phyloP scores from a whole-genome alignment of 2,888 invertebrate genomes.

The Plagodis pulveraria region DNA sequence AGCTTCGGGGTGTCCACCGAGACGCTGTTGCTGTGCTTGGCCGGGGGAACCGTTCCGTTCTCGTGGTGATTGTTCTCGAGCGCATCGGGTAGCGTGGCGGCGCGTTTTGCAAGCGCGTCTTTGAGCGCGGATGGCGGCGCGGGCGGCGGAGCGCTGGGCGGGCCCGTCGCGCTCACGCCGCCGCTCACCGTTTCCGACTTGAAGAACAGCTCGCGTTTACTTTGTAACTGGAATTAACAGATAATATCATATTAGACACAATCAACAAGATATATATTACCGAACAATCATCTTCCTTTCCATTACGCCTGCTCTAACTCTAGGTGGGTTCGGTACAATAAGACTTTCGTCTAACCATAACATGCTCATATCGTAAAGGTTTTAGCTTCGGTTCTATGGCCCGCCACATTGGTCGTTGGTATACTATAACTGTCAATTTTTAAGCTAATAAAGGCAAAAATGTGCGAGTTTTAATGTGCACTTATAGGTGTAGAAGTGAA shows the following conservation, averaged over 20 bases:
- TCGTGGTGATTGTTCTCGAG: constrained; percentile 80
- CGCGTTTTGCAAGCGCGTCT: constrained; percentile 77
- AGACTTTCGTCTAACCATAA: no score
- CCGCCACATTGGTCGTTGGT: no score
- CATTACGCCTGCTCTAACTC: no score
- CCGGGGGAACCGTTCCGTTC: constrained; percentile 64
- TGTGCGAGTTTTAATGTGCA: no score
- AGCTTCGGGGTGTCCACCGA: constrained; percentile 71
- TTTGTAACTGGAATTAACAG: constrained; percentile 87
- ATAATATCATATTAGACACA: background rate
- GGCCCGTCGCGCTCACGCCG: constrained; percentile 65
- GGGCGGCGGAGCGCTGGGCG: constrained; percentile 72
- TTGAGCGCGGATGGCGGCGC: constrained; percentile 82
- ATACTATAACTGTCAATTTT: no score
- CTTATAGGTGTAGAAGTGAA: no score
- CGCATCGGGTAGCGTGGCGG: constrained; percentile 73
- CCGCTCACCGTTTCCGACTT: constrained; percentile 87
- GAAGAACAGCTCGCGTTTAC: constrained; percentile 95
- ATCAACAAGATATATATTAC: background rate
- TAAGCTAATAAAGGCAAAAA: no score
- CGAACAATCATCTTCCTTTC: no score
- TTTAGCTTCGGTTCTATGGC: no score
- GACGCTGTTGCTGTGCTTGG: constrained; percentile 75
- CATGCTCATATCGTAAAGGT: no score
- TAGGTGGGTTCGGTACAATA: no score